Evolutionary conservation across 2,888 invertebrate genomes (phyloP).

Genomic region (Nebria brevicollis): DNA sequence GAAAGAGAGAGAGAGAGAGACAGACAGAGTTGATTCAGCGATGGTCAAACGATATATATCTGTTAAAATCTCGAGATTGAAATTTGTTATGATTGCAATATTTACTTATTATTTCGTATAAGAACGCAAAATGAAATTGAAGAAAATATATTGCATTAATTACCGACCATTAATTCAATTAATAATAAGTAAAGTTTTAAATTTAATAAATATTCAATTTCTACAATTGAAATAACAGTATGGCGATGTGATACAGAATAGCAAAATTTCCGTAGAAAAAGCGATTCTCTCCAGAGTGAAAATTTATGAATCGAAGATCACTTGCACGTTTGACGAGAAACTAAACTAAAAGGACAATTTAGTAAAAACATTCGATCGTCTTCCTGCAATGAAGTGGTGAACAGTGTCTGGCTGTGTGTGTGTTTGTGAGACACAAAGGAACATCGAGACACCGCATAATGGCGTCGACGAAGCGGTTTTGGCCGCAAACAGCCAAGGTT

Average conservation of each 20-base stretch:
- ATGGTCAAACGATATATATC: no score
- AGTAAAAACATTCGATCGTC: neutral
- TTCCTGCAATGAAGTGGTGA: neutral
- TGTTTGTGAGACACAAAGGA: neutral
- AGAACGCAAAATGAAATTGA: no score
- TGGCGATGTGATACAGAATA: neutral
- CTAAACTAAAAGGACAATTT: neutral
- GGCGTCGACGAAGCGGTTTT: slow-evolving; percentile 54
- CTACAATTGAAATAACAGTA: neutral
- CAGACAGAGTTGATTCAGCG: no score
- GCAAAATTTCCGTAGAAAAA: neutral
- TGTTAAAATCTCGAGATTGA: no score
- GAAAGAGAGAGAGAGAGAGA: no score
- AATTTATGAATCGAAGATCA: slow-evolving; percentile 12
- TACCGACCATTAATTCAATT: no score
- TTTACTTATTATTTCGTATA: no score
- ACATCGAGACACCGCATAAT: slow-evolving; percentile 51
- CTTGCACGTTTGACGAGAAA: neutral
- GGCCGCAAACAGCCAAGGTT: slow-evolving; percentile 62
- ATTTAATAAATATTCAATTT: neutral
- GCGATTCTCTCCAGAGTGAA: neutral
- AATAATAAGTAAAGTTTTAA: no score
- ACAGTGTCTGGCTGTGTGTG: neutral
- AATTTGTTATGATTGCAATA: no score
- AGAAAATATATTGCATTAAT: no score